Percentiles rank a stretch among this genome's conserved stretches.
phyloP scores from a whole-genome alignment of 2,888 invertebrate genomes.

The Anaspis maculata region DNA sequence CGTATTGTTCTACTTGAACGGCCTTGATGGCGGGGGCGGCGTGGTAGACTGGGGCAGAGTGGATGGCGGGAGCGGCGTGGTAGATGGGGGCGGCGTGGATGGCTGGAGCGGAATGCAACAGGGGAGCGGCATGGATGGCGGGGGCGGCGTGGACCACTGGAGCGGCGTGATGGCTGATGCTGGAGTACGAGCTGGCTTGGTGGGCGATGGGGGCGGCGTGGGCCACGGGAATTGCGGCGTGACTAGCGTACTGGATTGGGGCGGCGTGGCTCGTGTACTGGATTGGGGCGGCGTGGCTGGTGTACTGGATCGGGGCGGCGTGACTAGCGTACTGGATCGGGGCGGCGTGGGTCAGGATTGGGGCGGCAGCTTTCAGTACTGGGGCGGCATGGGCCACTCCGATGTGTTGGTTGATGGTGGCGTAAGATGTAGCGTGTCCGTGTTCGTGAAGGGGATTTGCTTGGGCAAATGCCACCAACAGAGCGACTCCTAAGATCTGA shows the following conservation, averaged over 20 bases:
- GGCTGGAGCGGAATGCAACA: conserved; percentile 11
- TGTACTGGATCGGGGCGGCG: background rate
- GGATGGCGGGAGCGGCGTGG: conserved; percentile 12
- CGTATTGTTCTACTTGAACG: conserved; percentile 8
- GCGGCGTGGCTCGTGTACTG: conserved; percentile 4
- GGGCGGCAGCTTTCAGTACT: conserved; percentile 4
- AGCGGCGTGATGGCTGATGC: conserved; percentile 4
- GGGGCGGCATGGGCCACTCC: conserved; percentile 5
- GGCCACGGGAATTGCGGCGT: conserved; percentile 6
- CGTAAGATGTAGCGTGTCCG: conserved; percentile 21
- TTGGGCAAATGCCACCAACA: conserved; percentile 12
- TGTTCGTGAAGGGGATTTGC: conserved; percentile 18
- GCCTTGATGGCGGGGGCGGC: conserved; percentile 8
- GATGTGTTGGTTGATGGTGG: conserved; percentile 19
- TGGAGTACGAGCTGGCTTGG: conserved; percentile 2
- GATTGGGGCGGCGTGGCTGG: conserved; percentile 3
- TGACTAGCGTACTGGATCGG: background rate
- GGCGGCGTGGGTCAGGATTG: background rate
- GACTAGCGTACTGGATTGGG: conserved; percentile 1
- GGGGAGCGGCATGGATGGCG: conserved; percentile 9
- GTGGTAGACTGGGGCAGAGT: conserved; percentile 10
- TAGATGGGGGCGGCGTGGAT: conserved; percentile 8
- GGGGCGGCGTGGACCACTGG: conserved; percentile 7
- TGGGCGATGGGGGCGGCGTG: conserved; percentile 6
- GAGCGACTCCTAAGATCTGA: conserved; percentile 20